Percentiles rank a stretch among this genome's conserved stretches.
Conservation (phyloP, 2,888 invertebrate species). For the Melipona beecheii region DNA sequence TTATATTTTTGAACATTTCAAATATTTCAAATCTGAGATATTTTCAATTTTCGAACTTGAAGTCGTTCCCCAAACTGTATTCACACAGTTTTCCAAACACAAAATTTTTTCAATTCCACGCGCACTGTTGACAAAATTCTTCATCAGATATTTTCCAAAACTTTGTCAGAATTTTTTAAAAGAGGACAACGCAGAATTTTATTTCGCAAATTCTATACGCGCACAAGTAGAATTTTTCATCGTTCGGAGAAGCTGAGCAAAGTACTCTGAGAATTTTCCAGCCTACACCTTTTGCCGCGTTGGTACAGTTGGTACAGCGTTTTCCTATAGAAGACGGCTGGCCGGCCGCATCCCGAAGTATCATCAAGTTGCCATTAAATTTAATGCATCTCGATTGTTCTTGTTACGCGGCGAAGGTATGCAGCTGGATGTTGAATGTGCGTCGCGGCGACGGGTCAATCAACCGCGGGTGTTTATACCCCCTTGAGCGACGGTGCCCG, state of each 20-base stretch:
- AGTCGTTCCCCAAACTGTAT: neutral
- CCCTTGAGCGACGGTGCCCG: conserved; percentile 62
- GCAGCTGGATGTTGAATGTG: conserved; percentile 39
- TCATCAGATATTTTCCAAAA: too few relatives aligned
- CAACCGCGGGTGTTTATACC: conserved; percentile 69
- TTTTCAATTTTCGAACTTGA: too few relatives aligned
- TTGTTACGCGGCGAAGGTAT: conserved; percentile 53
- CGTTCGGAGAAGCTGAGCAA: neutral
- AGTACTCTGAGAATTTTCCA: neutral
- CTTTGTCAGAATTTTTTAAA: neutral
- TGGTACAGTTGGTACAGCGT: too few relatives aligned
- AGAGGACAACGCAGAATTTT: neutral
- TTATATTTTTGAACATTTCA: neutral
- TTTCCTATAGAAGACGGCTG: neutral
- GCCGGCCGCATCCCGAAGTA: conserved; percentile 10
- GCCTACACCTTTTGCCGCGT: too few relatives aligned
- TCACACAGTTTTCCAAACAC: too few relatives aligned
- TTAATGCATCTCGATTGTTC: conserved; percentile 43
- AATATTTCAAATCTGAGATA: neutral
- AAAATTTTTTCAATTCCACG: too few relatives aligned
- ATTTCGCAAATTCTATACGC: neutral
- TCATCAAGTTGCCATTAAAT: conserved; percentile 48
- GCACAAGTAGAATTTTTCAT: neutral
- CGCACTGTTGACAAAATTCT: neutral
- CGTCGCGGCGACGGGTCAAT: conserved; percentile 64